These are phyloP conservation scores for Erynnis tages DNA, from an alignment of 2,888 invertebrate genomes.

Conservation along the genomic window DNA sequence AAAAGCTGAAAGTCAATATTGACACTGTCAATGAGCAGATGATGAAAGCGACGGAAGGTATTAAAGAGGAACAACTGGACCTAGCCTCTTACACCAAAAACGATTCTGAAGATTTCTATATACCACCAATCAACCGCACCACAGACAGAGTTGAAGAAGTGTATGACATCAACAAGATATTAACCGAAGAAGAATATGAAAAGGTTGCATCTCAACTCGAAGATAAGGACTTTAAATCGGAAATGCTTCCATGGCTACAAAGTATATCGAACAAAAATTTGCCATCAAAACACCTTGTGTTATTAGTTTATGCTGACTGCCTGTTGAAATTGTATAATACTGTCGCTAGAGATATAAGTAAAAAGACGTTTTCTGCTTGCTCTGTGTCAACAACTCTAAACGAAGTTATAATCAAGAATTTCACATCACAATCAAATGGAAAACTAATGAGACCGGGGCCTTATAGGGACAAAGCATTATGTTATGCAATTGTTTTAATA, in stretches of 20 bases:
- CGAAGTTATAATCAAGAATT: conserved; percentile 52
- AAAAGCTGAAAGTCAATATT: conserved; percentile 81
- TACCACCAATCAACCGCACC: conserved; percentile 74
- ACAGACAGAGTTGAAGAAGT: conserved; percentile 68
- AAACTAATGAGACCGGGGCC: conserved; percentile 50
- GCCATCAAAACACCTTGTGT: conserved; percentile 42
- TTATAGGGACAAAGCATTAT: conserved; percentile 63
- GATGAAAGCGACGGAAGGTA: conserved; percentile 66
- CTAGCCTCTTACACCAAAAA: conserved; percentile 51
- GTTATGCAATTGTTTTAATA: conserved; percentile 61
- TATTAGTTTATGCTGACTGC: conserved; percentile 56
- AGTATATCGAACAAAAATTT: conserved; percentile 37
- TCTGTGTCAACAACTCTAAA: conserved; percentile 54
- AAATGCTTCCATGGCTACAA: conserved; percentile 48
- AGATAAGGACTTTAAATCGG: conserved; percentile 43
- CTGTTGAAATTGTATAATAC: conserved; percentile 47
- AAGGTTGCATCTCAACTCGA: conserved; percentile 55
- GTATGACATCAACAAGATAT: conserved; percentile 66
- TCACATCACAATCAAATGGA: conserved; percentile 44
- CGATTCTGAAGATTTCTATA: conserved; percentile 67
- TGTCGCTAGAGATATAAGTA: conserved; percentile 46
- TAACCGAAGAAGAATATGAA: conserved; percentile 62
- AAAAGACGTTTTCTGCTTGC: conserved; percentile 52
- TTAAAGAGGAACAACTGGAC: conserved; percentile 53
- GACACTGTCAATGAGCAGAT: conserved; percentile 81